A percentile compares a stretch with the other conserved stretches of the same genome.
phyloP scores from a whole-genome alignment of 1,140 invertebrate genomes.

The Drosophila pandora region DNA sequence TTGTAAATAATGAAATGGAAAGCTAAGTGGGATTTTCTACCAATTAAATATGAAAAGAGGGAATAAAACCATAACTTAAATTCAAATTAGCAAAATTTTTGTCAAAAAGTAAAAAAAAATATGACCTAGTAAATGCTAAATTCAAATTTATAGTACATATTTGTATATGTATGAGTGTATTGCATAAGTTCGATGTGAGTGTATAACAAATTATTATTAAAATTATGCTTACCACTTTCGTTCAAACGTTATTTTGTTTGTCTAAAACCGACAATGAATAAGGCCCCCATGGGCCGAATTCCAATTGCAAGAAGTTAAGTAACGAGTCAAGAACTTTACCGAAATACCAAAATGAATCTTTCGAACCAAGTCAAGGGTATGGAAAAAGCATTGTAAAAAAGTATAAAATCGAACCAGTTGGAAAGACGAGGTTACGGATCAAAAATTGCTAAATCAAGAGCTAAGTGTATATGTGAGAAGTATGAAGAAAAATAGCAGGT shows the following conservation, averaged over 20 bases:
- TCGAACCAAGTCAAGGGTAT: conserved; percentile 28
- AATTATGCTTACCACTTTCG: conserved; percentile 54
- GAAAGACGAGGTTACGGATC: conserved; percentile 12
- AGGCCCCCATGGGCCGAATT: conserved; percentile 6
- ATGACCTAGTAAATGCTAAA: conserved; percentile 77
- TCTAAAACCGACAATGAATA: conserved; percentile 15
- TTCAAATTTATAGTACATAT: conserved; percentile 76
- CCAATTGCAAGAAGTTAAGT: conserved; percentile 43
- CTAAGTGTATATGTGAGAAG: conserved; percentile 69
- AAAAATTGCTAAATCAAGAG: conserved; percentile 46
- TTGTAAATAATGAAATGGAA: conserved; percentile 64
- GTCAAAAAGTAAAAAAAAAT: conserved; percentile 39
- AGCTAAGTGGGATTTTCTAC: conserved; percentile 58
- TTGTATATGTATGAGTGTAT: conserved; percentile 67
- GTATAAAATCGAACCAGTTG: conserved; percentile 49
- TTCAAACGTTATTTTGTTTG: conserved; percentile 64
- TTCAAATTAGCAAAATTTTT: conserved; percentile 80
- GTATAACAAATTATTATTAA: conserved; percentile 55
- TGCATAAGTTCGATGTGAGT: conserved; percentile 68
- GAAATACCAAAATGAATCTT: conserved; percentile 17
- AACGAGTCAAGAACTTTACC: conserved; percentile 17
- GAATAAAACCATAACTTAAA: conserved; percentile 46
- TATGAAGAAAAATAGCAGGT: conserved; percentile 49
- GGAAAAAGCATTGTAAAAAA: conserved; percentile 72
- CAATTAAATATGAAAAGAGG: conserved; percentile 25